Base-by-base conservation (phyloP, 2,888 invertebrate genomes). In the Microdon myrmicae region DNA sequence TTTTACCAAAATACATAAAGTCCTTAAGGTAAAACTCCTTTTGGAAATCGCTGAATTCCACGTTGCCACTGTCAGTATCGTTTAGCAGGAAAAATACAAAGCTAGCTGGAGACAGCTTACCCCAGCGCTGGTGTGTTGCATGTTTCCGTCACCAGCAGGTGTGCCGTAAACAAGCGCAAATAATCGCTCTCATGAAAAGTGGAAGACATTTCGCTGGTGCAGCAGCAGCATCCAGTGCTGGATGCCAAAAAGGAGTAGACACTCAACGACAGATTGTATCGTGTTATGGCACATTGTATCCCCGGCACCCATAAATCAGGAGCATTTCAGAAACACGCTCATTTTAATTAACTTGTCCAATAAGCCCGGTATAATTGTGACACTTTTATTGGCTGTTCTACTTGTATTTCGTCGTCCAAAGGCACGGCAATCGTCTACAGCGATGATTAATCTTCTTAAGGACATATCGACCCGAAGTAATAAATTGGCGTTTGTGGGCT, bases 341-440 rank as follows among this genome's bases (percentile, higher is more conserved):
- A 49, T 61, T 61, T n/a, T 61, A 61, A 61, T 61, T 55, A 61
- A 61, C 54, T 44, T 39, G 39, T 14, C 44, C 38, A 49, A 49
- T 49, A 61, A 23, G 34, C 44, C 29, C 19, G 43, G 49, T 44
- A 13, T 23, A 20, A 35, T 44, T 35, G 38, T 43, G 61, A 61
- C 61, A 61, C 22, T 55, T 61, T 61, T 61, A 61, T 55, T 61
- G 49, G 39, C 5, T 8, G 12, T 17, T 35, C 29, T 8, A 44
- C 38, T 49, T 23, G n/a, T n/a, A n/a, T 31, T 38, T 16, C 17
- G 13, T 22, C 10, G 37, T 37, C 19, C 10, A 22, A 9, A n/a
- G n/a, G n/a, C n/a, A n/a, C 37, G 45, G 13, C 9, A 12, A 10
- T n/a, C 43, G 20, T 20, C 26, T 41, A 28, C 20, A 26, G 14